Evolutionary conservation across 2,113 vertebrate genomes (phyloP).

Genomic region (Podarcis cretensis): DNA sequence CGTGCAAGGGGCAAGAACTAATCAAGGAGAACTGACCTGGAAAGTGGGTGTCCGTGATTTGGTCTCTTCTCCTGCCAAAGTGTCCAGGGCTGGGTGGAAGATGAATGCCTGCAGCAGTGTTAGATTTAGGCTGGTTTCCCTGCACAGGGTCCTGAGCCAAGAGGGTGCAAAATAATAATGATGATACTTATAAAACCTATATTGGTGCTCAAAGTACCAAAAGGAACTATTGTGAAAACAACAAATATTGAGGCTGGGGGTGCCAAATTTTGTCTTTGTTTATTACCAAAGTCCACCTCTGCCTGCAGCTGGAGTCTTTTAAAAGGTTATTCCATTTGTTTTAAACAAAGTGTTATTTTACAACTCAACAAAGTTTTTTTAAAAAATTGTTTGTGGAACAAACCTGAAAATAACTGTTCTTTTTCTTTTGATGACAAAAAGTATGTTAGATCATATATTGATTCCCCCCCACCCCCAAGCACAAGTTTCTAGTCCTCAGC

Average conservation of each 20-base stretch:
- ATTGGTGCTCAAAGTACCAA: no score
- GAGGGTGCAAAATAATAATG: no score
- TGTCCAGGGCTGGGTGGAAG: no score
- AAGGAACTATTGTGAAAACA: no score
- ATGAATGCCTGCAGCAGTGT: neutral
- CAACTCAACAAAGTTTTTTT: neutral
- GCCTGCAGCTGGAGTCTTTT: neutral
- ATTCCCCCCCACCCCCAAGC: neutral
- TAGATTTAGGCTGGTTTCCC: no score
- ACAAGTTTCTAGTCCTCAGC: neutral
- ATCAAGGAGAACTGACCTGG: neutral
- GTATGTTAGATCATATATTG: neutral
- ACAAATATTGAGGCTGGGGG: no score
- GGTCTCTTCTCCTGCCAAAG: neutral
- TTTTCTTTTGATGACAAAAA: neutral
- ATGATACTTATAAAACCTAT: no score
- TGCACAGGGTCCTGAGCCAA: no score
- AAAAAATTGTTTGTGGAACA: neutral
- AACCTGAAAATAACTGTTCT: neutral
- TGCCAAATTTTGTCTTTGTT: no score
- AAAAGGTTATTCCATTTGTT: neutral
- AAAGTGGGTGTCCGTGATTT: neutral
- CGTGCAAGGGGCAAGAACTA: neutral
- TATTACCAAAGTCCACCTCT: no score
- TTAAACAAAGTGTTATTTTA: neutral